Percentiles rank a stretch among this genome's conserved stretches.
phyloP scores from a whole-genome alignment of 2,113 vertebrate genomes.

The Rutilus rutilus region DNA sequence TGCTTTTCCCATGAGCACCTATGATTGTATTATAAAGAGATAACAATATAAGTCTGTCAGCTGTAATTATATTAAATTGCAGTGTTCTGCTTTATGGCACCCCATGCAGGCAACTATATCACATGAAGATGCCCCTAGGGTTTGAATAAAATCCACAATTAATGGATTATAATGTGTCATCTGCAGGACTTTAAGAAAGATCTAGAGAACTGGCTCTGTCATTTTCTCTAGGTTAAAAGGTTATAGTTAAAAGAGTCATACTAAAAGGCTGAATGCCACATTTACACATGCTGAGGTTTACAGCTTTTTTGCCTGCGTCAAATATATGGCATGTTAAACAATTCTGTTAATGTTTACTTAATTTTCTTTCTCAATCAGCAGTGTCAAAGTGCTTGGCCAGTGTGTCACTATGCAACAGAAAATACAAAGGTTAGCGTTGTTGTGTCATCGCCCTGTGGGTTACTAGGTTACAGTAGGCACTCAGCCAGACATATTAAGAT shows the following conservation, averaged over 20 bases:
- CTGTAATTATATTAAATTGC: slow-evolving; percentile 54
- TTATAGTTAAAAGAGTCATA: not conserved
- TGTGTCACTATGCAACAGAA: not conserved
- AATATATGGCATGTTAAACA: not conserved
- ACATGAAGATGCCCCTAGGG: not conserved
- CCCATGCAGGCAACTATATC: not conserved
- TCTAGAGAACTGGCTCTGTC: not conserved
- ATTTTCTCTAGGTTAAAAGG: not conserved
- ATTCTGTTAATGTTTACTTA: not conserved
- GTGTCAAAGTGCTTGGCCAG: not conserved
- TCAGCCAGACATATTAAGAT: slow-evolving; percentile 4
- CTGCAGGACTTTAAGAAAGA: not conserved
- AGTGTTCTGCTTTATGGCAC: slow-evolving; percentile 45
- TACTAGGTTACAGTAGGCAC: slow-evolving; percentile 45
- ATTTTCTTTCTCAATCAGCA: not conserved
- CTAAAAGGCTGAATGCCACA: not conserved
- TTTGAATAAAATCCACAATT: not conserved
- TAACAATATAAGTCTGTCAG: not conserved
- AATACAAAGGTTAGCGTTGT: not conserved
- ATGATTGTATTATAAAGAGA: slow-evolving; percentile 56
- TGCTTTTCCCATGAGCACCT: not conserved
- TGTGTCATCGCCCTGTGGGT: slow-evolving; percentile 37
- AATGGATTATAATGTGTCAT: not conserved
- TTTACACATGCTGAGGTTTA: not conserved
- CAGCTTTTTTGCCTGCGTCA: not conserved